Evolutionary conservation across 2,113 vertebrate genomes (phyloP).

Genomic region (Myotis davidii): DNA sequence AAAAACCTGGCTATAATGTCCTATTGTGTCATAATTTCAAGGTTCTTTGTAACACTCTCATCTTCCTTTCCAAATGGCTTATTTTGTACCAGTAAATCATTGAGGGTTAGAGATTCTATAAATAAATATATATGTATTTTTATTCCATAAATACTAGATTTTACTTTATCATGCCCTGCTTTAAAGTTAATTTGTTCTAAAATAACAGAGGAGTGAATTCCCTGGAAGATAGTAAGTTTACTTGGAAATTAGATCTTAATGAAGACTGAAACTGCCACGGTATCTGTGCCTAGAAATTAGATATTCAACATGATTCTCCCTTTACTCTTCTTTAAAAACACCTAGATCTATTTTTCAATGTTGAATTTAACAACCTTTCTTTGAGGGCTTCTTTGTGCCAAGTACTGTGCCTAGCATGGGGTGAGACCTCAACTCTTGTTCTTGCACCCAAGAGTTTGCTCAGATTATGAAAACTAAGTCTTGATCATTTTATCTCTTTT

Average conservation of each 20-base stretch:
- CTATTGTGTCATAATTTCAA: too few species aligned
- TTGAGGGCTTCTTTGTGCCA: neutral
- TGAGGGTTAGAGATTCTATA: neutral
- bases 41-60: neutral
- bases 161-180: neutral
- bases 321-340: neutral
- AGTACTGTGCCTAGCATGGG: neutral
- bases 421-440: neutral
- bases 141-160: neutral
- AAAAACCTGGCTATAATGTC: neutral
- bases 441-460: neutral
- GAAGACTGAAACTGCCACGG: neutral
- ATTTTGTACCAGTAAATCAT: neutral
- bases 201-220: neutral
- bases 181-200: constrained; percentile 20
- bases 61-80: neutral
- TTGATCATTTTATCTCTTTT: constrained; percentile 29
- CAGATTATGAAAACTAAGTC: neutral
- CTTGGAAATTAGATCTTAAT: neutral
- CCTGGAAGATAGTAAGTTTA: neutral
- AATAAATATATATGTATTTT: neutral
- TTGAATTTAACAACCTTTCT: neutral
- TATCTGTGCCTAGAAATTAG: neutral
- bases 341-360: neutral
- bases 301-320: neutral